These are phyloP conservation scores for Bagarius yarrelli DNA, from an alignment of 2,113 vertebrate species.

Conservation along the genomic window DNA sequence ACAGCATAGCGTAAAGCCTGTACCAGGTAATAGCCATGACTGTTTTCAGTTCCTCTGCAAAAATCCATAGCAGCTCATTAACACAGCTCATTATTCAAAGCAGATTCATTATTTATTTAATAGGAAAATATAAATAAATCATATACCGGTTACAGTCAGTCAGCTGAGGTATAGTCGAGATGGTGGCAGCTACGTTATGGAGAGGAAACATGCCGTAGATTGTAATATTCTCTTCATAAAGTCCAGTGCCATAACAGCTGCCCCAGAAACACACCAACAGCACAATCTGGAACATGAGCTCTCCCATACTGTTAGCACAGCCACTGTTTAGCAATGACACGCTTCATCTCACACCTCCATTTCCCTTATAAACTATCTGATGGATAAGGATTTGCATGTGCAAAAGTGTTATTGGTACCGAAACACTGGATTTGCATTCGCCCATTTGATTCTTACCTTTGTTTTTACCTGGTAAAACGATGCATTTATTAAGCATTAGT, in stretches of 20 bases:
- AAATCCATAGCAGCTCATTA: neutral
- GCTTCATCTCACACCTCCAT: neutral
- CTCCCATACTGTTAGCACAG: constrained; percentile 19
- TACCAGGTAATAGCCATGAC: constrained; percentile 73
- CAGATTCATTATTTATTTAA: neutral
- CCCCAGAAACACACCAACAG: constrained; percentile 48
- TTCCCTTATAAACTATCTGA: constrained; percentile 10
- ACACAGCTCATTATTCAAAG: neutral
- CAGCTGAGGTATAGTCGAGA: constrained; percentile 55
- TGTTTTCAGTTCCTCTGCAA: constrained; percentile 68
- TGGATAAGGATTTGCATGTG: constrained; percentile 55
- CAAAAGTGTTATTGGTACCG: constrained; percentile 31
- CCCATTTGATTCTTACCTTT: constrained; percentile 56
- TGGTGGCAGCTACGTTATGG: constrained; percentile 52
- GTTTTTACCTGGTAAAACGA: constrained; percentile 37
- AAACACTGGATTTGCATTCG: constrained; percentile 61
- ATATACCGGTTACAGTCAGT: constrained; percentile 62
- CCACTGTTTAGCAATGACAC: neutral
- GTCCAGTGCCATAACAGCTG: constrained; percentile 52
- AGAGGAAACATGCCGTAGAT: constrained; percentile 79
- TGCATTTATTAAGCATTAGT: constrained; percentile 32
- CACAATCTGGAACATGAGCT: constrained; percentile 32
- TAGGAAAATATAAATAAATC: neutral
- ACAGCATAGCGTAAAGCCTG: constrained; percentile 80
- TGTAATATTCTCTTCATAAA: constrained; percentile 72